Evolutionary conservation across 2,888 invertebrate species (phyloP), one percentile per base, ranked within the genome.

Genomic region (Timandra comae): DNA sequence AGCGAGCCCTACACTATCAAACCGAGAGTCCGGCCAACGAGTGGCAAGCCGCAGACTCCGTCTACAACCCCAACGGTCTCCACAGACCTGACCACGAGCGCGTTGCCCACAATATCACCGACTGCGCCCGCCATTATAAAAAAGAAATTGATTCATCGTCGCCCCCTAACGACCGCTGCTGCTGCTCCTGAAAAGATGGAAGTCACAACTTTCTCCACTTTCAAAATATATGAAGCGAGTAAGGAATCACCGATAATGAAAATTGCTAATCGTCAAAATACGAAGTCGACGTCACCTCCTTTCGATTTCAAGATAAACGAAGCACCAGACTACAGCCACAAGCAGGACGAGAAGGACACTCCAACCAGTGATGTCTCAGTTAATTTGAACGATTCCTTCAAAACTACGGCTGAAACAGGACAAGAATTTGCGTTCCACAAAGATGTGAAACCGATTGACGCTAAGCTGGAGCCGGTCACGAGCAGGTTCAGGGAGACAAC

Each of bases 161-260:
- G 80, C 16, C 74, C 71, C 2, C 29, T 63, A 3, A 71, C 76
- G 1, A 74, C 74, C 2, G 63, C 71, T n/a, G 43, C 53, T 0
- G 45, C 62, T 31, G 43, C 54, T 0, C 44, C 62, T 31, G 70
- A 75, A 23, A 67, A 56, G 63, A 45, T 55, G 20, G 82, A 84
- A 54, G 75, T 73, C 2, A 84, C 84, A 2, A 77, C 80, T n/a
- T 51, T 61, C 26, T 45, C 59, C 7, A 49, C 42, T 8, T 65
- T 48, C 32, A 67, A 69, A 39, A 66, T 49, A 12, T 49, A 70
- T 22, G 77, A 78, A 20, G 33, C 52, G 1, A 70, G 55, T 32
- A 77, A 76, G 43, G 85, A 86, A 43, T 84, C 86, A 1, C 74
- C 79, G 10, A 86, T 87, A 30, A 87, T 87, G 86, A 86, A 86